These are phyloP conservation scores for Stegastes partitus DNA, from an alignment of 2,113 vertebrate genomes.

Conservation along the genomic window DNA sequence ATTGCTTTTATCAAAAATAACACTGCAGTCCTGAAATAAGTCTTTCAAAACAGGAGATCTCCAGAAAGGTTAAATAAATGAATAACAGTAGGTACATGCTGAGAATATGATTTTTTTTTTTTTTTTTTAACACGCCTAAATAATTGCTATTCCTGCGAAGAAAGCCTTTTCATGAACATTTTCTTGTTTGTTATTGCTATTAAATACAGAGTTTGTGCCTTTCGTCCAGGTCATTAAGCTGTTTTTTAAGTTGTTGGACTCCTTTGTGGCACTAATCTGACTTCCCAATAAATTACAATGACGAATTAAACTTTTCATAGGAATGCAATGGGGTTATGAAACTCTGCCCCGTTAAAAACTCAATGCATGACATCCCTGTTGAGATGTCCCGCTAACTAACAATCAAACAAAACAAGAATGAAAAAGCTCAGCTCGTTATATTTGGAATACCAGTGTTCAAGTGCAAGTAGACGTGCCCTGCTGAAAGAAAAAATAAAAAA, in stretches of 20 bases:
- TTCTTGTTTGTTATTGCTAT: not conserved
- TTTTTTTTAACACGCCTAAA: not conserved
- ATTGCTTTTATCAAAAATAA: no score
- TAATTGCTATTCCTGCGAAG: not conserved
- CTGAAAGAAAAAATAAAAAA: conserved; percentile 28
- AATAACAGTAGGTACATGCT: not conserved
- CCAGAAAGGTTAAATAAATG: no score
- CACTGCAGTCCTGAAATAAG: no score
- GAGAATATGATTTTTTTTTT: not conserved
- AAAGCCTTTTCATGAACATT: not conserved
- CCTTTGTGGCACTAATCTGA: not conserved
- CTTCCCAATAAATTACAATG: not conserved
- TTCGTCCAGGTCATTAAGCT: not conserved
- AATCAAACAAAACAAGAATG: not conserved
- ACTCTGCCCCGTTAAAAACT: not conserved
- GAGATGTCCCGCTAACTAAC: not conserved
- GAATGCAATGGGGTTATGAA: no score
- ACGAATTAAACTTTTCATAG: not conserved
- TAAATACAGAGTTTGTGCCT: not conserved
- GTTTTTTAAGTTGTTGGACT: not conserved
- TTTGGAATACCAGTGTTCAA: not conserved
- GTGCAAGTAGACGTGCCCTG: not conserved
- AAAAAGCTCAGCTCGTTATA: not conserved
- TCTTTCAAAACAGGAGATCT: no score
- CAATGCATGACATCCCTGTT: not conserved